phyloP scores from a whole-genome alignment of 1,140 invertebrate species.

The Maniola jurtina region DNA sequence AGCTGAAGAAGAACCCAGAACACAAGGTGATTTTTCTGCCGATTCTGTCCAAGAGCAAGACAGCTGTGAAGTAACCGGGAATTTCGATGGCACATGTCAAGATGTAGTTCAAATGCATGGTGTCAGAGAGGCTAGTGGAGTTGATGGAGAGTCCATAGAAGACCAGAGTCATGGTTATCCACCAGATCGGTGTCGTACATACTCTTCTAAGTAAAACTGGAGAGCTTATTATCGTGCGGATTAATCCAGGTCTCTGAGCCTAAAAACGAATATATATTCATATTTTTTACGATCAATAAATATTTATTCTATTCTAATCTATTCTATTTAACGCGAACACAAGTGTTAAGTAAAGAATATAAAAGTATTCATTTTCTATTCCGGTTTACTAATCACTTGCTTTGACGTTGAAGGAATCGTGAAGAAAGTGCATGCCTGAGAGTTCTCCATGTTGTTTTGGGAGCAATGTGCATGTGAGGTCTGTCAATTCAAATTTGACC shows the following conservation, averaged over 20 bases:
- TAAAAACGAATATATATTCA: slow-evolving; percentile 4
- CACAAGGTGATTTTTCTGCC: slow-evolving; percentile 82
- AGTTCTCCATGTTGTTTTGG: too few species aligned
- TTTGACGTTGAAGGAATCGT: too few species aligned
- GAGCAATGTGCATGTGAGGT: too few species aligned
- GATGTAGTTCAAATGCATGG: slow-evolving; percentile 82
- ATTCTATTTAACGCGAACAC: too few species aligned
- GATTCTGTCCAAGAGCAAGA: slow-evolving; percentile 80
- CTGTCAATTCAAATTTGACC: too few species aligned
- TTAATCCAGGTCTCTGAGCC: slow-evolving; percentile 49
- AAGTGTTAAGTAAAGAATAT: too few species aligned
- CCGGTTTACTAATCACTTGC: too few species aligned
- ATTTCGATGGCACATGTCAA: slow-evolving; percentile 84
- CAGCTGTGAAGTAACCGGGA: slow-evolving; percentile 83
- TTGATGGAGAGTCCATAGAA: slow-evolving; percentile 92
- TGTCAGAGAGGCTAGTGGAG: slow-evolving; percentile 79
- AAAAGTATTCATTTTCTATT: too few species aligned
- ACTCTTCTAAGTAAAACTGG: slow-evolving; percentile 77
- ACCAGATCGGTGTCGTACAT: slow-evolving; percentile 85
- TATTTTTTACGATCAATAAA: too few species aligned
- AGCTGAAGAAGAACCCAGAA: slow-evolving; percentile 80
- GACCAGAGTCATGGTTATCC: slow-evolving; percentile 86
- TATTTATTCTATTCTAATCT: too few species aligned
- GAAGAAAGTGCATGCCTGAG: too few species aligned
- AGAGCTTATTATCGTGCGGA: slow-evolving; percentile 71